Conservation (phyloP, 2,797 vertebrate species). For the Sciurus carolinensis region DNA sequence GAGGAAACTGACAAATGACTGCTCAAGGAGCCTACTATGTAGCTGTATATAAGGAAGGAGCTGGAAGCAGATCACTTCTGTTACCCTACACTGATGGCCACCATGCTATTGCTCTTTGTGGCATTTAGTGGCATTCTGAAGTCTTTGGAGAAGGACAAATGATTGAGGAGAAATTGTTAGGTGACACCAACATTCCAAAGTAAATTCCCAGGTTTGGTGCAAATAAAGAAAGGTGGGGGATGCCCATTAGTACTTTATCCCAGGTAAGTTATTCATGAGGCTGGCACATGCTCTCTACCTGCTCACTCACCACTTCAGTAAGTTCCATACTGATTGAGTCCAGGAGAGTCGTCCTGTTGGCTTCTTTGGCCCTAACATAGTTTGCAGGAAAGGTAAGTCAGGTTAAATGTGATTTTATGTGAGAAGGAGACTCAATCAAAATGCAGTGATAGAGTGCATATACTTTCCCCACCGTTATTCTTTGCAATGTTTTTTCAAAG, state of each 20-base stretch:
- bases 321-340: neutral
- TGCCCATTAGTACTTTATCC: neutral
- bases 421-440: conserved; percentile 10
- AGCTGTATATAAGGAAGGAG: neutral
- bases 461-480: neutral
- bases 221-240: neutral
- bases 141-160: neutral
- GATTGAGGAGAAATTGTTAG: neutral
- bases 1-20: neutral
- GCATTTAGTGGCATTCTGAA: neutral
- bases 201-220: neutral
- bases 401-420: neutral
- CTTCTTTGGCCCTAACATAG: neutral
- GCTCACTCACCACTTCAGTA: neutral
- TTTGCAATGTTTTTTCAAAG: neutral
- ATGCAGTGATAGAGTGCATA: neutral
- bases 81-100: rapidly evolving
- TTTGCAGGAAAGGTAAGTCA: neutral
- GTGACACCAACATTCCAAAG: neutral
- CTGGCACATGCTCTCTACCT: neutral
- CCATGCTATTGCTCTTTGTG: rapidly evolving
- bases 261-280: neutral
- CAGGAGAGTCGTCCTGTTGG: neutral
- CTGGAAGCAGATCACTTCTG: neutral
- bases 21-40: neutral